These are phyloP conservation scores for Saturnia japonica DNA, from an alignment of 2,888 invertebrate genomes.

Conservation along the genomic window DNA sequence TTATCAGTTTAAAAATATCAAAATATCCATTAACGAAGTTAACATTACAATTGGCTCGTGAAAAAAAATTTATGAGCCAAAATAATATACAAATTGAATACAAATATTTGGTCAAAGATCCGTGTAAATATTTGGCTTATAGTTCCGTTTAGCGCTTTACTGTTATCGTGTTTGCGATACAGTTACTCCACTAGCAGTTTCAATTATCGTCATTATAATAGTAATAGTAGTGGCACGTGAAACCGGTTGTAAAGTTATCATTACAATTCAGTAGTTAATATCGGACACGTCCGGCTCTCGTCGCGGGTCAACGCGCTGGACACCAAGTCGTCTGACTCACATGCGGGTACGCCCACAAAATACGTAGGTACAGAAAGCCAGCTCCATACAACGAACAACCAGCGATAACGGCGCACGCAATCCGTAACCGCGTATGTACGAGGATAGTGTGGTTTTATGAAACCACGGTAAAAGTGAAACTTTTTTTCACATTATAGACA, in stretches of 20 bases:
- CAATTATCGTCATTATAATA: slow-evolving; percentile 50
- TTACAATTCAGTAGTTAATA: slow-evolving; percentile 37
- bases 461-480: too few species aligned
- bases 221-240: slow-evolving; percentile 30
- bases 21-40: neutral
- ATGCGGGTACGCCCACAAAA: slow-evolving; percentile 27
- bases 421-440: too few species aligned
- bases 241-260: slow-evolving; percentile 55
- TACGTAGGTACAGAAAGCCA: too few species aligned
- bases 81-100: neutral
- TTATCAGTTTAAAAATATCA: slow-evolving; percentile 12
- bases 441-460: too few species aligned
- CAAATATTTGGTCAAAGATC: slow-evolving; percentile 20
- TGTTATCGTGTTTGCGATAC: slow-evolving; percentile 47
- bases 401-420: too few species aligned
- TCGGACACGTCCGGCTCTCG: slow-evolving; percentile 46
- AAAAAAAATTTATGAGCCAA: neutral
- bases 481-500: too few species aligned
- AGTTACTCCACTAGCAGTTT: slow-evolving; percentile 42
- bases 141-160: slow-evolving; percentile 31
- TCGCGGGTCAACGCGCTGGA: slow-evolving; percentile 70
- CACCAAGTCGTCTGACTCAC: slow-evolving; percentile 40
- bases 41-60: slow-evolving; percentile 17
- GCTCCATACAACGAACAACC: too few species aligned
- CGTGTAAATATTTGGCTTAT: slow-evolving; percentile 31